phyloP scores from a whole-genome alignment of 2,113 vertebrate genomes.

The Sorex araneus region DNA sequence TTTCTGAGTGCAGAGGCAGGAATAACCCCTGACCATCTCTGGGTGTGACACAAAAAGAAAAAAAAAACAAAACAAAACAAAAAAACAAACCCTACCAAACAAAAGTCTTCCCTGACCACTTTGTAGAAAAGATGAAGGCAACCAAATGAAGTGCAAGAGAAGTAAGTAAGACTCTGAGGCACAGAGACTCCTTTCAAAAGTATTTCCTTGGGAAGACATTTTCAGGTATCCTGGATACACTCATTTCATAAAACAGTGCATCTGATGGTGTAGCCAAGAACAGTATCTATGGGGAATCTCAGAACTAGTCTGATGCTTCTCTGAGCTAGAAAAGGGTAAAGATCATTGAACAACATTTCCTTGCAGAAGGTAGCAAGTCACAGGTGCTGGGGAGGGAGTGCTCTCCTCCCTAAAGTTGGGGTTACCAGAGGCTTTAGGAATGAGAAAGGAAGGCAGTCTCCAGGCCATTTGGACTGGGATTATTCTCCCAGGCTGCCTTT shows the following conservation, averaged over 20 bases:
- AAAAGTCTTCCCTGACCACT: slow-evolving; percentile 66
- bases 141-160: slow-evolving; percentile 66
- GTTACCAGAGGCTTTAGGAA: slow-evolving; percentile 72
- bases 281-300: slow-evolving; percentile 52
- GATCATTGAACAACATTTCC: slow-evolving; percentile 68
- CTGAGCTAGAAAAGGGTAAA: slow-evolving; percentile 67
- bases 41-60: too few species aligned
- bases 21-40: too few species aligned
- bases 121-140: slow-evolving; percentile 69
- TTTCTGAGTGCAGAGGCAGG: too few species aligned
- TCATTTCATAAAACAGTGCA: slow-evolving; percentile 70
- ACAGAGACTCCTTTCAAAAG: slow-evolving; percentile 65
- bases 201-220: slow-evolving; percentile 58
- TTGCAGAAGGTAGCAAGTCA: slow-evolving; percentile 14
- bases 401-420: background rate
- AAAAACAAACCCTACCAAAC: slow-evolving; percentile 60
- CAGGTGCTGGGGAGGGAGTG: slow-evolving; percentile 17
- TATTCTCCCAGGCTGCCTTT: slow-evolving; percentile 58
- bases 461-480: slow-evolving; percentile 69
- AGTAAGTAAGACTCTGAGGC: slow-evolving; percentile 43
- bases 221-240: slow-evolving; percentile 28
- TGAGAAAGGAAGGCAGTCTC: slow-evolving; percentile 71
- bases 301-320: slow-evolving; percentile 79
- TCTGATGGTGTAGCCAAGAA: background rate
- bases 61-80: too few species aligned